A percentile compares a stretch with the other conserved stretches of the same genome.
These are phyloP conservation scores for Drosophila stalkeri DNA, from an alignment of 2,888 invertebrate genomes.

Conservation along the genomic window DNA sequence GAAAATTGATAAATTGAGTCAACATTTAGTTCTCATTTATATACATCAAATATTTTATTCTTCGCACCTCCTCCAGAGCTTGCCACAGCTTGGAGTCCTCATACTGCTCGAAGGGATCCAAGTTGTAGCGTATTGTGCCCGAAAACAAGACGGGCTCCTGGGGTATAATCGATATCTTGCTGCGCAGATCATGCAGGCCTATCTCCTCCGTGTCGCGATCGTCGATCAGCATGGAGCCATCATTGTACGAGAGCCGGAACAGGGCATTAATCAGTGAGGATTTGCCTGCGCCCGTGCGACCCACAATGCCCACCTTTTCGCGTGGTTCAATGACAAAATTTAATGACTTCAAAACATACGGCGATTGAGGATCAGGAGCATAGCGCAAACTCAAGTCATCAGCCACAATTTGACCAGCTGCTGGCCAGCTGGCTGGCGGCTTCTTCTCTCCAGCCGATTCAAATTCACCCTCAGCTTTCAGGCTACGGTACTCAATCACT, in stretches of 20 bases:
- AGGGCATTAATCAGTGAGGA: constrained; percentile 90
- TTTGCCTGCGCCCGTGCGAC: constrained; percentile 91
- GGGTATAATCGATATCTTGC: constrained; percentile 93
- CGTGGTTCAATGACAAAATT: constrained; percentile 87
- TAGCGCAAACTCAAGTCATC: constrained; percentile 90
- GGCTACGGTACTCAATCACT: constrained; percentile 88
- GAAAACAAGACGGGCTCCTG: constrained; percentile 94
- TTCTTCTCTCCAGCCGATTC: constrained; percentile 88
- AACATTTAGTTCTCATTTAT: not conserved
- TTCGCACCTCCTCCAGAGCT: constrained; percentile 91
- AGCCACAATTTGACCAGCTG: constrained; percentile 89
- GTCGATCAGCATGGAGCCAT: constrained; percentile 93
- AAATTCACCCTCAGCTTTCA: constrained; percentile 86
- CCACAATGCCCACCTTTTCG: constrained; percentile 90
- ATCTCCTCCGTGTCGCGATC: constrained; percentile 89
- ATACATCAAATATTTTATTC: not conserved
- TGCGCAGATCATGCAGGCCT: constrained; percentile 91
- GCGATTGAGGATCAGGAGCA: constrained; percentile 87
- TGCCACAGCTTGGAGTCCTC: constrained; percentile 92
- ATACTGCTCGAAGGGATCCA: constrained; percentile 94
- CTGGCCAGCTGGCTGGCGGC: constrained; percentile 90
- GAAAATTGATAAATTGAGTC: not conserved
- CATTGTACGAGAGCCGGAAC: constrained; percentile 91
- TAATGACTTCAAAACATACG: constrained; percentile 90
- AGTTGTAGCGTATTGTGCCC: constrained; percentile 93